Conservation (phyloP, 2,113 vertebrate species). For the Nannospalax galili region DNA sequence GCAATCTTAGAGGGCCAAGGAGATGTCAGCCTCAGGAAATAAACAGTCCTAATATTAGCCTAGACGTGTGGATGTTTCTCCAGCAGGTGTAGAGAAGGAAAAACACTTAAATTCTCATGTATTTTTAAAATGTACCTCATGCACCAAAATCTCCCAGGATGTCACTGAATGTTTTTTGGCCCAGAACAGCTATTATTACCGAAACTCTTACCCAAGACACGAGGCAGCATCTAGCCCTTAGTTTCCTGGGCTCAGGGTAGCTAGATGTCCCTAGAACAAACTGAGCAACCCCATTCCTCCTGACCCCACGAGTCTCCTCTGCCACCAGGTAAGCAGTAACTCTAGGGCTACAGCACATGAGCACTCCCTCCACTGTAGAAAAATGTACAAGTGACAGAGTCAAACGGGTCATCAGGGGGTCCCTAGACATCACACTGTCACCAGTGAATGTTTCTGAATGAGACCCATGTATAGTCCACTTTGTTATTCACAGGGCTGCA, state of each 20-base stretch:
- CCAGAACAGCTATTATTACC: conserved; percentile 26
- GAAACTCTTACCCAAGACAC: conserved; percentile 13
- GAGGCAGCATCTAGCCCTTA: not conserved
- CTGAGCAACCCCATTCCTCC: not conserved
- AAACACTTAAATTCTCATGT: conserved; percentile 61
- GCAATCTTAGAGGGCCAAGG: conserved; percentile 59
- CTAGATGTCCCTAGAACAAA: not conserved
- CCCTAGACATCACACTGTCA: not conserved
- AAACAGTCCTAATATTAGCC: conserved; percentile 79
- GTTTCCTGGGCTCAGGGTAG: not conserved
- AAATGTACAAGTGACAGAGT: not conserved
- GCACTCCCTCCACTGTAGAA: not conserved
- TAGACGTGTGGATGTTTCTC: conserved; percentile 51
- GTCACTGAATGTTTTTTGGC: conserved; percentile 35
- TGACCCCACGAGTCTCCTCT: conserved; percentile 18
- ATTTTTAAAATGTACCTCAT: conserved; percentile 75
- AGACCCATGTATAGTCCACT: fast-evolving
- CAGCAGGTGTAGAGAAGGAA: not conserved
- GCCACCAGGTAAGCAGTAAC: not conserved
- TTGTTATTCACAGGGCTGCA: not conserved
- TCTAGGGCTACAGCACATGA: not conserved
- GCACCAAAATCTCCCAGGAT: conserved; percentile 30
- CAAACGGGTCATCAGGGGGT: not conserved
- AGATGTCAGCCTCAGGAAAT: conserved; percentile 61
- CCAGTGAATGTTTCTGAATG: not conserved